These are phyloP conservation scores for Cataglyphis altisquamis DNA, from an alignment of 2,888 invertebrate genomes.

Conservation along the genomic window DNA sequence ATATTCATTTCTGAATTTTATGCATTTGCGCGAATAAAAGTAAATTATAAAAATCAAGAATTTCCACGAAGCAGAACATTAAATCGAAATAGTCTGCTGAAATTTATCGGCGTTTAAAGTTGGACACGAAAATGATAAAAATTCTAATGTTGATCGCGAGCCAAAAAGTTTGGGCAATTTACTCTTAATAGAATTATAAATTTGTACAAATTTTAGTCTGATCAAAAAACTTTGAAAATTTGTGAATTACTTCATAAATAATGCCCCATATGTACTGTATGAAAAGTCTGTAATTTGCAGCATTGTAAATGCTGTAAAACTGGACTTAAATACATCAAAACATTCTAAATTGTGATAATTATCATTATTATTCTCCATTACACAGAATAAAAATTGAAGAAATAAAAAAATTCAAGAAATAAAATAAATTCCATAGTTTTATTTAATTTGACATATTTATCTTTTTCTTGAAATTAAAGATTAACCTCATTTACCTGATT, in stretches of 20 bases:
- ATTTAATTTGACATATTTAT: background rate
- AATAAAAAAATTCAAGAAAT: too few species aligned
- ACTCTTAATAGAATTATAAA: too few species aligned
- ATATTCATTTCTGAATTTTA: constrained; percentile 1
- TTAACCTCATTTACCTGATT: background rate
- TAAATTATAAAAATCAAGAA: background rate
- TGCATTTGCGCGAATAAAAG: background rate
- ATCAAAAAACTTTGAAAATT: too few species aligned
- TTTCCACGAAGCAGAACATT: background rate
- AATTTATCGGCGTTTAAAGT: too few species aligned
- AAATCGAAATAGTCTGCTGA: too few species aligned
- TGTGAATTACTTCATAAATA: too few species aligned
- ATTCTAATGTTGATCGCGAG: too few species aligned
- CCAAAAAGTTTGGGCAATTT: too few species aligned
- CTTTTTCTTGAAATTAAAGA: background rate
- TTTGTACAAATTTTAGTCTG: too few species aligned
- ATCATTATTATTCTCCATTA: background rate
- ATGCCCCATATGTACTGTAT: too few species aligned
- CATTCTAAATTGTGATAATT: background rate
- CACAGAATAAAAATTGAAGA: background rate
- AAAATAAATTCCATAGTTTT: background rate
- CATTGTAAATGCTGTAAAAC: background rate
- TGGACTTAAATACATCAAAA: background rate
- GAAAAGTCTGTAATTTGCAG: constrained; percentile 8
- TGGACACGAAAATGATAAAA: too few species aligned